A percentile compares a stretch with the other conserved stretches of the same genome.
Evolutionary conservation across 2,888 invertebrate species (phyloP).

Genomic region (Drosophila subsilvestris): DNA sequence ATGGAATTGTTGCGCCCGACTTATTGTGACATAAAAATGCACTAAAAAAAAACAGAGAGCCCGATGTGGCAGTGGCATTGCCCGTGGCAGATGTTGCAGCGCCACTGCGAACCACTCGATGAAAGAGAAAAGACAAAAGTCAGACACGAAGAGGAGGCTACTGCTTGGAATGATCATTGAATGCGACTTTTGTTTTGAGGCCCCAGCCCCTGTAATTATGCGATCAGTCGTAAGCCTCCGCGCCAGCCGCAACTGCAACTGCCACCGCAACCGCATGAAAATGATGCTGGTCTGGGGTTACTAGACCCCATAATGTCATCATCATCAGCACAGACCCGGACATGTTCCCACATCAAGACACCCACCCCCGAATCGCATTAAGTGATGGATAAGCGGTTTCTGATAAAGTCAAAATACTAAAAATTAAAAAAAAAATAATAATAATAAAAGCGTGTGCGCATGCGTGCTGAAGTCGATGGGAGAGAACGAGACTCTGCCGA

Average conservation of each 20-base stretch:
- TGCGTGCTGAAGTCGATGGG: constrained; percentile 19
- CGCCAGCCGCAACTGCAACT: constrained; percentile 3
- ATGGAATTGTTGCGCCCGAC: constrained; percentile 59
- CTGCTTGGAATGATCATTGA: constrained; percentile 21
- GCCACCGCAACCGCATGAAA: constrained; percentile 54
- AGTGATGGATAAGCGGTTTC: constrained; percentile 67
- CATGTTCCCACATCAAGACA: constrained; percentile 59
- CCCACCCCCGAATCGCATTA: constrained; percentile 38
- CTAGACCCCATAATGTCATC: constrained; percentile 70
- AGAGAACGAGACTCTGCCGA: not conserved
- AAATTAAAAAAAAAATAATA: constrained; percentile 58
- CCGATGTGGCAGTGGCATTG: constrained; percentile 3
- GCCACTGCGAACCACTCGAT: not conserved
- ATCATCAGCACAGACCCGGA: constrained; percentile 51
- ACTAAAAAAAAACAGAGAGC: constrained; percentile 50
- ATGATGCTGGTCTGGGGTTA: constrained; percentile 64
- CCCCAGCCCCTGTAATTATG: constrained; percentile 38
- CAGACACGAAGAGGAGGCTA: not conserved
- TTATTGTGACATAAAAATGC: constrained; percentile 67
- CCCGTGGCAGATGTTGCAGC: constrained; percentile 34
- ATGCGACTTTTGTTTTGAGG: constrained; percentile 19
- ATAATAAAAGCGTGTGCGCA: constrained; percentile 28
- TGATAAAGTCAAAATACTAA: constrained; percentile 76
- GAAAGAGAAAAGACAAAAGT: constrained; percentile 15
- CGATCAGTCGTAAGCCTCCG: constrained; percentile 6